Percentiles rank a stretch among this genome's conserved stretches.
phyloP scores from a whole-genome alignment of 2,888 invertebrate species.

The Drosophila colorata region DNA sequence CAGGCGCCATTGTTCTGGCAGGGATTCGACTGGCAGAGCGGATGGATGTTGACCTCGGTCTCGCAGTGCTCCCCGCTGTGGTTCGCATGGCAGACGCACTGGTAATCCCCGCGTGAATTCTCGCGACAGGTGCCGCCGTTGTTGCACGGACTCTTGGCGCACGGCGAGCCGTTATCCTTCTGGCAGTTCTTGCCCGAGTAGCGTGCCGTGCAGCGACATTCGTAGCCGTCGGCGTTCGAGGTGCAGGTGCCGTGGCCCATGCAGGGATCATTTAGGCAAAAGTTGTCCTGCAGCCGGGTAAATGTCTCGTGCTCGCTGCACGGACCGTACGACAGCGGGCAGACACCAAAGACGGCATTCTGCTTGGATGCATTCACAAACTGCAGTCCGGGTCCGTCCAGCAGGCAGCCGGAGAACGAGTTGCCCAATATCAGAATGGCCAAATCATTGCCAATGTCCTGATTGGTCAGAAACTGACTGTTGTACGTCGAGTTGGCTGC shows the following conservation, averaged over 20 bases:
- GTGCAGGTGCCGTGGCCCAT: constrained; percentile 93
- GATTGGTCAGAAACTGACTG: constrained; percentile 90
- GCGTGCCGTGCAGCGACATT: constrained; percentile 93
- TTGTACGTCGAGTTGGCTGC: constrained; percentile 92
- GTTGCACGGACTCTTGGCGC: constrained; percentile 89
- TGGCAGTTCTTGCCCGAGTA: constrained; percentile 96
- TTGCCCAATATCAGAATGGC: constrained; percentile 92
- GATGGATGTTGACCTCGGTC: constrained; percentile 89
- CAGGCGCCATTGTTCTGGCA: constrained; percentile 93
- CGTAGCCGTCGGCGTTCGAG: constrained; percentile 90
- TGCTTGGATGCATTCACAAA: constrained; percentile 89
- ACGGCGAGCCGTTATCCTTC: constrained; percentile 91
- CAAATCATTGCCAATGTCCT: constrained; percentile 90
- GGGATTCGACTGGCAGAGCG: constrained; percentile 90
- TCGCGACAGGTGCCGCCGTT: constrained; percentile 91
- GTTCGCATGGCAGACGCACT: constrained; percentile 89
- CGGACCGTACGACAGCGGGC: constrained; percentile 90
- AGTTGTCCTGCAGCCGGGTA: constrained; percentile 88
- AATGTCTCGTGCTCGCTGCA: constrained; percentile 88
- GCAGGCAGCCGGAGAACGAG: constrained; percentile 93
- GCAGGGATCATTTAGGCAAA: constrained; percentile 92
- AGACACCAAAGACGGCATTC: constrained; percentile 91
- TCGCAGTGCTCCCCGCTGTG: constrained; percentile 91
- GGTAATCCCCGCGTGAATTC: constrained; percentile 89
- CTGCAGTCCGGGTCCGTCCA: constrained; percentile 94